Evolutionary conservation across 2,113 vertebrate genomes (phyloP), one percentile per base, ranked within the genome.

Genomic region (Regulus satrapa): DNA sequence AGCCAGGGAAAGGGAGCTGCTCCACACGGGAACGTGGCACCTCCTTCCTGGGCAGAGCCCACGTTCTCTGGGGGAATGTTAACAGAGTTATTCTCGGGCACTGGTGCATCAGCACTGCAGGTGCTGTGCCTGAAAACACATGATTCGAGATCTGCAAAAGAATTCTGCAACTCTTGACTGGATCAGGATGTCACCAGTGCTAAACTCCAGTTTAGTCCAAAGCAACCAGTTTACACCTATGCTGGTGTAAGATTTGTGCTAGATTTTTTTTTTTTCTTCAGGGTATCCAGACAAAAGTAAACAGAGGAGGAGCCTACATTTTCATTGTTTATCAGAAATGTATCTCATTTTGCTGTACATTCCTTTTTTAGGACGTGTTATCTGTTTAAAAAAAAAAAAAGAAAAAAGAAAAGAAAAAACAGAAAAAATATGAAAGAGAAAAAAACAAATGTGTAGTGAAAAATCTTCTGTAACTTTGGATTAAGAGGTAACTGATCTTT

Each of bases 381-480:
- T 97, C 96, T 98, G 97, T 98, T 96, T 86, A 94, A 96, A 95
- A 97, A 94, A 89, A 88, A 89, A 88, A 31, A 54, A 94, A 18
- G 40, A 71, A n/a, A 78, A 82, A 10, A 21, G 5, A 38, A 56
- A 56, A 43, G 4, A 38, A 85, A 79, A 85, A 91, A 62, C 5
- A 54, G 28, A 29, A 71, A 94, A 71, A 89, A 81, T n/a, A 25
- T 15, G 85, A 88, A 96, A 89, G 43, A 36, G 38, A 73, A 86
- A 89, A 93, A 89, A 93, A 72, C 62, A 95, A 92, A 87, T 96
- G 98, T 99, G 98, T 99, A 98, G 98, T 99, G 98, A 98, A 98
- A 98, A 98, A 97, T 98, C 98, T 98, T 99, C 98, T 98, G 98
- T 99, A 98, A 98, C 98, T 99, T 98, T 99, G 98, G 98, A 99